A percentile compares a stretch with the other conserved stretches of the same genome.
Evolutionary conservation across 92 coral and sea anemone genomes (phyloP).

Genomic region (Micromussa lordhowensis): DNA sequence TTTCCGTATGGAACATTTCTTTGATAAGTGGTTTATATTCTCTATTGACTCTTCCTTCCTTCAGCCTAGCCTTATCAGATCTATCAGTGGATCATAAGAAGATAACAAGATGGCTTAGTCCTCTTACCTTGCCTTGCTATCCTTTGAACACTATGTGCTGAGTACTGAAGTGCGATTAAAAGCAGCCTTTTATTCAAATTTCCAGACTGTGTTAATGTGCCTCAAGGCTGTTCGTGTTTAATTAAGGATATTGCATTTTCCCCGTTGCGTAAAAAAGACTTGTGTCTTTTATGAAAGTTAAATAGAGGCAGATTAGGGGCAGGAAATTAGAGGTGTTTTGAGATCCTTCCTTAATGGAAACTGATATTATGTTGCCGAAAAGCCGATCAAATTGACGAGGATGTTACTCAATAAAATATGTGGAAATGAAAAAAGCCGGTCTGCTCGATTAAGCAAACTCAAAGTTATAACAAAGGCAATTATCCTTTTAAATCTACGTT

Average conservation of each 20-base stretch:
- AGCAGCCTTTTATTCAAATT: neutral
- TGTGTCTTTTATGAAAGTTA: slow-evolving; percentile 13
- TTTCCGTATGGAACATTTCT: too few species aligned
- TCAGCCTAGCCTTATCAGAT: neutral
- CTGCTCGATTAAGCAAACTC: neutral
- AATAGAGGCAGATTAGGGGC: slow-evolving; percentile 13
- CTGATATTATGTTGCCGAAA: neutral
- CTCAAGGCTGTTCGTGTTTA: slow-evolving; percentile 5
- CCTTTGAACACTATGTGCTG: neutral
- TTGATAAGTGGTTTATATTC: neutral
- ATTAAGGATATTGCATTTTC: neutral
- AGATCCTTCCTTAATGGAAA: slow-evolving; percentile 9
- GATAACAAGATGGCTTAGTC: neutral
- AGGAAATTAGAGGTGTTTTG: slow-evolving; percentile 12
- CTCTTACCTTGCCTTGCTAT: slow-evolving; percentile 1
- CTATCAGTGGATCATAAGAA: neutral
- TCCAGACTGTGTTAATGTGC: neutral
- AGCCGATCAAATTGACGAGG: neutral
- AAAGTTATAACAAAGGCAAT: neutral
- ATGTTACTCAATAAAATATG: neutral
- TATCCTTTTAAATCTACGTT: too few species aligned
- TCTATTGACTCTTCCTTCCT: neutral
- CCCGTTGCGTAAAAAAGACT: slow-evolving; percentile 7
- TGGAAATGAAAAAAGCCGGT: neutral
- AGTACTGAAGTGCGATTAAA: neutral